Evolutionary conservation across 2,888 invertebrate species (phyloP), one percentile per base, ranked within the genome.

Genomic region (Eilema sororculum): DNA sequence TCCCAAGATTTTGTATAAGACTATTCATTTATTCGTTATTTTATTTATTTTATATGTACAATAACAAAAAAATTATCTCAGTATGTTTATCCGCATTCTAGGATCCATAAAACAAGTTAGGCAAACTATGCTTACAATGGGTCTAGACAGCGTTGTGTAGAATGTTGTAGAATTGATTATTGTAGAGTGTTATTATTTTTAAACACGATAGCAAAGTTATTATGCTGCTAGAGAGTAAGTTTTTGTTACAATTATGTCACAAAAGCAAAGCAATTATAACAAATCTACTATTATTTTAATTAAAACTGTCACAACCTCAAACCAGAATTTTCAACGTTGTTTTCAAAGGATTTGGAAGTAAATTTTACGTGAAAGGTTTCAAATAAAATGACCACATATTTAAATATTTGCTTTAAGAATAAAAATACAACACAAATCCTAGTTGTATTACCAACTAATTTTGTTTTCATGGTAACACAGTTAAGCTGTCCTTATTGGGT

Each of bases 241-340:
- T 46, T 46, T 46, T 46, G 6, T 56, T 37, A 13, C 13, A 2
- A 16, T 3, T 33, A 16, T 1, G 3, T 57, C 10, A 25, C n/a
- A 13, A 24, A 8, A n/a, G 20, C 20, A 25, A 58, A 72, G 63
- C 67, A 69, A 68, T 73, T 78, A 70, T 70, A 57, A 59, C 52
- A 33, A 66, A 64, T 61, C 66, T 67, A 28, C 28, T 69, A 68
- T 68, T 63, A 71, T 64, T 69, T 73, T 68, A 68, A 78, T 78
- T 67, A 76, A 76, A 75, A 67, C 25, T 61, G 72, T 68, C 52
- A 65, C 37, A 69, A 63, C 22, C 30, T 46, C 20, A 16, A n/a
- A 12, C 22, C 63, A 68, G 24, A 69, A 59, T 64, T 64, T 30
- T 0, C 10, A 10, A 28, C 28, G 30, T 64, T 22, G n/a, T 28